These are phyloP conservation scores for Pyrgus malvae DNA, from an alignment of 2,888 invertebrate species.

Conservation along the genomic window DNA sequence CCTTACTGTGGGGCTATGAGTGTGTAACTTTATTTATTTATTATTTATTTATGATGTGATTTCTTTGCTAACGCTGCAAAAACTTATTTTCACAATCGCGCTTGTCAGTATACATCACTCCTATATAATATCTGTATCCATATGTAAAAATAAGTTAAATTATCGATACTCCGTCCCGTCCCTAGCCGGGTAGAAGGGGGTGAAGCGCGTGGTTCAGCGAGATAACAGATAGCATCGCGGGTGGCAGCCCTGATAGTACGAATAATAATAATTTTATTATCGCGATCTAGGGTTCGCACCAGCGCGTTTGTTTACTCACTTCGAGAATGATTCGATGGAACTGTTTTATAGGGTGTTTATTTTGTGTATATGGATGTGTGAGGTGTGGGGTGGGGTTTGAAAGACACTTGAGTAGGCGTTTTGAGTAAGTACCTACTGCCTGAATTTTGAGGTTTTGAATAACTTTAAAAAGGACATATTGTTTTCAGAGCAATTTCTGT, in stretches of 20 bases:
- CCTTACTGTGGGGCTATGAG: too few species aligned
- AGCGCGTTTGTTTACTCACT: constrained; percentile 33
- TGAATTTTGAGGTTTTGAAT: too few species aligned
- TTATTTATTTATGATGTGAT: too few species aligned
- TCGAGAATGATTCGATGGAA: constrained; percentile 18
- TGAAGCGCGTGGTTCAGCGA: constrained; percentile 77
- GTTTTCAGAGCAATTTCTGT: too few species aligned
- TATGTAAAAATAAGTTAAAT: too few species aligned
- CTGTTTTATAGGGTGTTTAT: constrained; percentile 20
- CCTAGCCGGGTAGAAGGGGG: constrained; percentile 64
- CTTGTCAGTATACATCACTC: too few species aligned
- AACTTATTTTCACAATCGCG: too few species aligned
- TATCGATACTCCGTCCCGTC: constrained; percentile 44
- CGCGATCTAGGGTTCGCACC: constrained; percentile 66
- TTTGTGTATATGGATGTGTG: background rate
- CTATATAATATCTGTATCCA: too few species aligned
- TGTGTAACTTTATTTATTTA: too few species aligned
- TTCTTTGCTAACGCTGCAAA: too few species aligned
- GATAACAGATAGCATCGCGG: constrained; percentile 78
- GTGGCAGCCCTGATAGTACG: constrained; percentile 76
- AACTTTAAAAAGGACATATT: too few species aligned
- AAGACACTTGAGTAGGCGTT: background rate
- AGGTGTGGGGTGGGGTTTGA: background rate
- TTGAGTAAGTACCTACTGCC: too few species aligned
- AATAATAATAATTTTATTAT: constrained; percentile 81